Conservation (phyloP, 2,797 vertebrate genomes). For the Threskiornis aethiopicus region DNA sequence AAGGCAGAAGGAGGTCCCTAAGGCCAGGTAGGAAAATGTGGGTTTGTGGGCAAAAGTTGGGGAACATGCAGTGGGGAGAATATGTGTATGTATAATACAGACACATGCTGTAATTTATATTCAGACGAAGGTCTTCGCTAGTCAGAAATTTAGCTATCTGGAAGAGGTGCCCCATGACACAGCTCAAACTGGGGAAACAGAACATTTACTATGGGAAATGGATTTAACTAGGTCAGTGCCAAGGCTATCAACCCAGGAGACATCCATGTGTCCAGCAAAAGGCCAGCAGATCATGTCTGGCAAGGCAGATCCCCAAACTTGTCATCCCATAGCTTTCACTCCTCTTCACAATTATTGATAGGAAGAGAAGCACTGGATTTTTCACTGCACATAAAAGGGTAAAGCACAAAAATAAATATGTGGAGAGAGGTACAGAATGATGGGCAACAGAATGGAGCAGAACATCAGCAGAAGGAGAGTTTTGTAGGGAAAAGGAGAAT, state of each 20-base stretch:
- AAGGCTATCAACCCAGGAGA: background rate
- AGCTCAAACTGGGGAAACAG: background rate
- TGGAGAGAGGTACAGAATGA: slow-evolving; percentile 1
- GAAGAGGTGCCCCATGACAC: background rate
- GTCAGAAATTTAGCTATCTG: background rate
- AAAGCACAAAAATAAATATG: slow-evolving; percentile 5
- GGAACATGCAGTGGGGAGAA: background rate
- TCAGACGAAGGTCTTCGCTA: background rate
- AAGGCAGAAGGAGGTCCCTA: background rate
- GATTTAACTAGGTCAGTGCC: background rate
- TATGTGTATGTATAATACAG: background rate
- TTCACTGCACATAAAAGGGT: background rate
- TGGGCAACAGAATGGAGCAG: background rate
- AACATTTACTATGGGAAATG: background rate
- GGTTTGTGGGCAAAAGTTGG: background rate
- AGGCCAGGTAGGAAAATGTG: background rate
- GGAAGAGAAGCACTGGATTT: background rate
- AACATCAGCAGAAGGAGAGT: background rate
- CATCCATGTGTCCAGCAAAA: background rate
- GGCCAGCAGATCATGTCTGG: background rate
- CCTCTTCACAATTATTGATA: background rate
- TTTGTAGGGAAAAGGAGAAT: slow-evolving; percentile 4
- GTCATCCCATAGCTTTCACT: background rate
- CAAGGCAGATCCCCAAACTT: background rate
- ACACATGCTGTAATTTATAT: background rate